These are phyloP conservation scores for Hydrophis major DNA, from an alignment of 2,797 vertebrate species.

Conservation along the genomic window DNA sequence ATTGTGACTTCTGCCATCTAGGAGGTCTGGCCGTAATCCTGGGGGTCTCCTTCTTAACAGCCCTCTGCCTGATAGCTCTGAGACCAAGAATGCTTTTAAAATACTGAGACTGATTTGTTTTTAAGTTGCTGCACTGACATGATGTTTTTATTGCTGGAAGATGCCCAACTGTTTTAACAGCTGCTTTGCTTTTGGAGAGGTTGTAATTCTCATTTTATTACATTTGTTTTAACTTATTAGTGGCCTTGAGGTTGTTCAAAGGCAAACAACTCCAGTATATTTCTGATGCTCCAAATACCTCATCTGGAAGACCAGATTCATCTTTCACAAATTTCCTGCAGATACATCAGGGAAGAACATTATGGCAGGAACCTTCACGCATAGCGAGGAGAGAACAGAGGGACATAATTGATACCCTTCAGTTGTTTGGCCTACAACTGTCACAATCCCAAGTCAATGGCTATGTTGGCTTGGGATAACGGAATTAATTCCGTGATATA, in stretches of 20 bases:
- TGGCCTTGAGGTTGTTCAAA: neutral
- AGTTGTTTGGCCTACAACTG: neutral
- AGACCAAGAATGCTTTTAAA: neutral
- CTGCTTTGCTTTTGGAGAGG: neutral
- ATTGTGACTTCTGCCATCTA: neutral
- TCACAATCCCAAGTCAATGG: neutral
- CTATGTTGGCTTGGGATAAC: neutral
- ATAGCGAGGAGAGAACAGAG: neutral
- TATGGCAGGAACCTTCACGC: neutral
- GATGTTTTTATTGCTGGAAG: neutral
- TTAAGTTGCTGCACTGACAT: neutral
- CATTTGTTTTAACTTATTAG: neutral
- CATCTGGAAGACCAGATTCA: neutral
- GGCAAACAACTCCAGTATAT: neutral
- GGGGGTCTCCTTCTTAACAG: neutral
- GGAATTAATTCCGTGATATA: neutral
- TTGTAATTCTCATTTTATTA: neutral
- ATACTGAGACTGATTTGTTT: neutral
- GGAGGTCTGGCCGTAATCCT: neutral
- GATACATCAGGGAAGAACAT: neutral
- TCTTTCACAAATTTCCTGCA: neutral
- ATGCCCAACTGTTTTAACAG: neutral
- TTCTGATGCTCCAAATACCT: neutral
- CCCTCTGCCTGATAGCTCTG: neutral
- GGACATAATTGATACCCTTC: neutral